Conservation (phyloP, 1,140 invertebrate species). For the Galleria mellonella region DNA sequence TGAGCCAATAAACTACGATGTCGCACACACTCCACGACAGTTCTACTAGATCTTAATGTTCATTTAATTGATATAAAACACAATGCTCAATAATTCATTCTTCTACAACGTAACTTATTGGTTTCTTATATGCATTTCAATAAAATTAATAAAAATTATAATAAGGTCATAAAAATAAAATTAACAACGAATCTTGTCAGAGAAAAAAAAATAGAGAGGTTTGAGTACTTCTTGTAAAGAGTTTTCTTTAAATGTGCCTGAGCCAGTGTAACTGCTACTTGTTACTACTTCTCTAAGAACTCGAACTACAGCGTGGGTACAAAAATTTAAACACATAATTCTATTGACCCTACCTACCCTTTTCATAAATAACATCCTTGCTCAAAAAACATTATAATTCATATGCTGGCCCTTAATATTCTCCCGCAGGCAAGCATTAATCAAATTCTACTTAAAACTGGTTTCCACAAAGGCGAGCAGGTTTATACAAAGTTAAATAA, state of each 20-base stretch:
- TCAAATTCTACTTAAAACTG: constrained; percentile 55
- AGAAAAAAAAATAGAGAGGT: no score
- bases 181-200: no score
- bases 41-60: constrained; percentile 34
- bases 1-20: constrained; percentile 40
- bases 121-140: no score
- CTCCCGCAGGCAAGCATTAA: constrained; percentile 52
- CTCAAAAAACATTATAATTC: constrained; percentile 54
- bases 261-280: no score
- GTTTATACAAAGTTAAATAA: constrained; percentile 51
- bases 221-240: no score
- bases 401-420: constrained; percentile 56
- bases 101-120: no score
- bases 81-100: constrained; percentile 26
- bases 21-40: constrained; percentile 29
- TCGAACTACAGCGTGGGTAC: no score
- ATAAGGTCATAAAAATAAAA: no score
- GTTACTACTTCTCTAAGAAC: no score
- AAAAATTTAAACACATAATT: no score
- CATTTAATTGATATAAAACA: constrained; percentile 40
- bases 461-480: constrained; percentile 55
- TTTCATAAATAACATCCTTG: constrained; percentile 63
- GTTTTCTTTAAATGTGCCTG: no score
- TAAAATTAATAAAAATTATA: no score
- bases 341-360: background rate